Percentiles rank a stretch among this genome's conserved stretches.
Conservation (phyloP, 2,113 vertebrate species). For the Falco punctatus region DNA sequence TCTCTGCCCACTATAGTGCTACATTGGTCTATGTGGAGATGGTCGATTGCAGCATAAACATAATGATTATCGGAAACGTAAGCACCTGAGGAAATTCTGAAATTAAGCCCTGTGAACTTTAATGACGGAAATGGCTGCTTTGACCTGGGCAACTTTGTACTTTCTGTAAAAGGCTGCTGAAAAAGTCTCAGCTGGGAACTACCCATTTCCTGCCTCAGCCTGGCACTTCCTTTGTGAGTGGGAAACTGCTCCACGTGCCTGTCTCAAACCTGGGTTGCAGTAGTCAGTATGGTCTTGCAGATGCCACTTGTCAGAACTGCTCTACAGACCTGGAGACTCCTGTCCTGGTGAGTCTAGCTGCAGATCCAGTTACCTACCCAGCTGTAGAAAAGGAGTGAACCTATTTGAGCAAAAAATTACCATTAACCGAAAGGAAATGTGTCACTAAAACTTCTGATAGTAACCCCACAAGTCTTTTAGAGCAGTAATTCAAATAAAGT, state of each 20-base stretch:
- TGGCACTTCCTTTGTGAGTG: neutral
- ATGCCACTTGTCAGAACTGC: neutral
- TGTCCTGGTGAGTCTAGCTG: neutral
- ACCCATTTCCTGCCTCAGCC: neutral
- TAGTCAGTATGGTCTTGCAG: neutral
- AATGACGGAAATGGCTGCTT: neutral
- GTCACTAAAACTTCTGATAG: neutral
- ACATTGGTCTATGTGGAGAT: neutral
- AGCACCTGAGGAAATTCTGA: neutral
- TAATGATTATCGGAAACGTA: neutral
- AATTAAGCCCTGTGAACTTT: neutral
- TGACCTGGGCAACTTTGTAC: neutral
- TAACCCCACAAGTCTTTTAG: neutral
- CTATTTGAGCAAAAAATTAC: neutral
- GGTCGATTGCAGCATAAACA: neutral
- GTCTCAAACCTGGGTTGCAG: rapidly evolving
- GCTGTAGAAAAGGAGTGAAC: neutral
- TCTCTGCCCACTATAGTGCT: neutral
- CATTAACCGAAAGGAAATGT: neutral
- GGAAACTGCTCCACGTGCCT: neutral
- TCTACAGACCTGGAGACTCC: neutral
- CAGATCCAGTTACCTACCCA: neutral
- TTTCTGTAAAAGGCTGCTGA: neutral
- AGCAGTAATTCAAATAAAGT: neutral
- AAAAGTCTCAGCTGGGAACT: neutral